Conservation (phyloP, 1,140 invertebrate genomes). For the Gryllus bimaculatus region DNA sequence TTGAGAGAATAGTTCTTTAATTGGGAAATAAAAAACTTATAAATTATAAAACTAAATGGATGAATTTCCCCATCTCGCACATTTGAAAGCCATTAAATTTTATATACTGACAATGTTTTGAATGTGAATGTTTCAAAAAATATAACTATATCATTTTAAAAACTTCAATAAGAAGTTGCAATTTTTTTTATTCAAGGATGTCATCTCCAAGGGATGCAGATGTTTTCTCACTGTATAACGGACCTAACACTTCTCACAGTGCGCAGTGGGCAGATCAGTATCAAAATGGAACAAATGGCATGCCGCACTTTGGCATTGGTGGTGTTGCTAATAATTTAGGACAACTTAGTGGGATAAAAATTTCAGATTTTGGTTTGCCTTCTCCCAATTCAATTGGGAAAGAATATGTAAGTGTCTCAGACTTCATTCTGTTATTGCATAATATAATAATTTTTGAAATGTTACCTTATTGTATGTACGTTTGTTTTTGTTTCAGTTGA, state of each 20-base stretch:
- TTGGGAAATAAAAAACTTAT: not conserved
- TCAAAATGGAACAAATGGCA: slow-evolving; percentile 12
- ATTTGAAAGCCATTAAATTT: too few species aligned
- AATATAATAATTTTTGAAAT: not conserved
- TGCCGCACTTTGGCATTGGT: not conserved
- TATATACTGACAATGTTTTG: too few species aligned
- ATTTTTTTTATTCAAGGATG: slow-evolving; percentile 8
- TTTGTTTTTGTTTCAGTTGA: slow-evolving; percentile 7
- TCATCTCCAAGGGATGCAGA: not conserved
- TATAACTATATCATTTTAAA: too few species aligned
- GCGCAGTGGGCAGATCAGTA: slow-evolving; percentile 8
- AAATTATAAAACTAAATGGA: too few species aligned
- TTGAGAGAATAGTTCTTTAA: not conserved
- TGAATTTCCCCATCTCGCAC: too few species aligned
- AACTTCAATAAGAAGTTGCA: not conserved
- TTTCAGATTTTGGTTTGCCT: slow-evolving; percentile 11
- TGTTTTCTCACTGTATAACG: slow-evolving; percentile 14
- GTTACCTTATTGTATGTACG: not conserved
- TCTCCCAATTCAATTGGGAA: slow-evolving; percentile 11
- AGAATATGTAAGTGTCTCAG: slow-evolving; percentile 16
- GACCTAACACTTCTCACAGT: slow-evolving; percentile 6
- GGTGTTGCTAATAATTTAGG: slow-evolving; percentile 8
- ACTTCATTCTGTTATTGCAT: not conserved
- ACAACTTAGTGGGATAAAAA: slow-evolving; percentile 11
- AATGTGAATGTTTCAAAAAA: too few species aligned